Evolutionary conservation across 2,888 invertebrate species (phyloP).

Genomic region (Lutraria lutraria): DNA sequence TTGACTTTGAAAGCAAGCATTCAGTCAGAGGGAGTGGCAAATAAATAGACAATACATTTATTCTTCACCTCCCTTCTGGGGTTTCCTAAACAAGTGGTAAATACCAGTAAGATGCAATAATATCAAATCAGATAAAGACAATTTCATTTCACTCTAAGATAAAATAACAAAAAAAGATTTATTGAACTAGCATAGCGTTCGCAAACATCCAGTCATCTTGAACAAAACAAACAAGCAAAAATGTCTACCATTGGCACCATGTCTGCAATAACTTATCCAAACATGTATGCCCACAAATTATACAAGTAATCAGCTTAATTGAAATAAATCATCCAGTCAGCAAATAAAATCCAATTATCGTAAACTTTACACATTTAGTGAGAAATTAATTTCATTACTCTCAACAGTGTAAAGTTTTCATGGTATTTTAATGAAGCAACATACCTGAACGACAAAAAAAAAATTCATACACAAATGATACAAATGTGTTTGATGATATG

Average conservation of each 20-base stretch:
- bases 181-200: neutral
- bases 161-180: neutral
- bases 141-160: neutral
- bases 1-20: no score
- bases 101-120: neutral
- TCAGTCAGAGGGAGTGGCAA: no score
- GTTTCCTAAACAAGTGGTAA: no score
- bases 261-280: conserved; percentile 7
- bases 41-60: no score
- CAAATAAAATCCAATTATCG: neutral
- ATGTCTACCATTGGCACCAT: neutral
- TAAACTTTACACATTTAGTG: neutral
- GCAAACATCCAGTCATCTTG: neutral
- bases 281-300: neutral
- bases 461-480: no score
- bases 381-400: neutral
- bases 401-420: neutral
- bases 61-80: no score
- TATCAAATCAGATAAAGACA: neutral
- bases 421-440: neutral
- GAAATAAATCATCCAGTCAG: neutral
- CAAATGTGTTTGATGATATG: no score
- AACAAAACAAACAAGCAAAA: neutral
- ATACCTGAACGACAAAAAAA: neutral
- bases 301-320: conserved; percentile 4